Percentiles rank a stretch among this genome's conserved stretches.
phyloP scores from a whole-genome alignment of 2,113 vertebrate genomes.

The Nannospalax galili region DNA sequence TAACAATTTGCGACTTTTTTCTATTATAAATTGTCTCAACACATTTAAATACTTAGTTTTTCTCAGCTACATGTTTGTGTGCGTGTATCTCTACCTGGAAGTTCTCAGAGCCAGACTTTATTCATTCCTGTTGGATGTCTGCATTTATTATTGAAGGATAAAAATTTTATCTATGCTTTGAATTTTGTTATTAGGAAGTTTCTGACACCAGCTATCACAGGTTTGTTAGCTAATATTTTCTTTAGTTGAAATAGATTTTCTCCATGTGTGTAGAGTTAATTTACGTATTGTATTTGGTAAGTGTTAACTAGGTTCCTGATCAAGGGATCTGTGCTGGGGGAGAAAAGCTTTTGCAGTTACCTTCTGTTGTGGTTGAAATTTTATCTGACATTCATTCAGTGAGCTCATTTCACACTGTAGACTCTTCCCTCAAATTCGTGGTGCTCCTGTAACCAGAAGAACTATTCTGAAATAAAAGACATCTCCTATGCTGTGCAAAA shows the following conservation, averaged over 20 bases:
- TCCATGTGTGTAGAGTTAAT: conserved; percentile 36
- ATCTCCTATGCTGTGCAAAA: conserved; percentile 80
- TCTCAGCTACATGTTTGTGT: conserved; percentile 61
- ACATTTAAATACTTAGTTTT: conserved; percentile 73
- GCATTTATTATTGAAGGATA: conserved; percentile 42
- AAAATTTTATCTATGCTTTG: conserved; percentile 64
- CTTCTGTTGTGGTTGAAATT: conserved; percentile 73
- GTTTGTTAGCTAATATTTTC: conserved; percentile 60
- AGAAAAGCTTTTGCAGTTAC: conserved; percentile 69
- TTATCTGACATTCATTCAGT: conserved; percentile 78
- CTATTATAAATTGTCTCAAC: conserved; percentile 73
- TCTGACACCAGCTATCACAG: conserved; percentile 60
- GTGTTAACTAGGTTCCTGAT: conserved; percentile 72
- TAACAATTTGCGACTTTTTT: conserved; percentile 76
- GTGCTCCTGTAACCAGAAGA: conserved; percentile 84
- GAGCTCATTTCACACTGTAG: conserved; percentile 82
- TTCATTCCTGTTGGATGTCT: conserved; percentile 56
- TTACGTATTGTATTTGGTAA: conserved; percentile 62
- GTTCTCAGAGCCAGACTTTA: conserved; percentile 62
- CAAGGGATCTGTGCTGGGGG: conserved; percentile 65
- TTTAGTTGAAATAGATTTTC: conserved; percentile 13
- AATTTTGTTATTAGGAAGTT: conserved; percentile 71
- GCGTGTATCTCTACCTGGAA: conserved; percentile 47
- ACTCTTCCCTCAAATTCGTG: conserved; percentile 82
- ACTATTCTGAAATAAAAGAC: conserved; percentile 85